Evolutionary conservation across 2,797 vertebrate genomes (phyloP).

Genomic region (Coregonus ussuriensis): DNA sequence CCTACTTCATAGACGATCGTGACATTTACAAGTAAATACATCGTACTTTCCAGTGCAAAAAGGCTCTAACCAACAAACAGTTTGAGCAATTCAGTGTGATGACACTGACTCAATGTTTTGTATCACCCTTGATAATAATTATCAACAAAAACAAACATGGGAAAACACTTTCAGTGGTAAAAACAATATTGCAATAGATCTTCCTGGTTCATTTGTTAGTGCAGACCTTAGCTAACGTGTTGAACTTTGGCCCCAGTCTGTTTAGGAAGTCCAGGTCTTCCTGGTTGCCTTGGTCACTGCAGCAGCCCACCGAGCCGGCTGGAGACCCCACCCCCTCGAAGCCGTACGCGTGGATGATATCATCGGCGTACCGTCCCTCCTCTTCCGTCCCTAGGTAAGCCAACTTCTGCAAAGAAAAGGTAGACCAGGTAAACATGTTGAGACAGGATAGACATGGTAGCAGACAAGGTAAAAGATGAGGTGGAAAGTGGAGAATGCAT

Average conservation of each 20-base stretch:
- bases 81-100: background rate
- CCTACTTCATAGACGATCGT: too few species aligned
- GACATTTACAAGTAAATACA: background rate
- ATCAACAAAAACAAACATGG: background rate
- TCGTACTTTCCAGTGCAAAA: slow-evolving; percentile 64
- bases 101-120: slow-evolving; percentile 8
- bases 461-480: slow-evolving; percentile 82
- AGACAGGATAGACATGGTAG: slow-evolving; percentile 32
- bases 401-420: slow-evolving; percentile 77
- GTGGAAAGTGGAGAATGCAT: slow-evolving; percentile 38
- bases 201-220: slow-evolving; percentile 70
- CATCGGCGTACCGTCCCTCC: slow-evolving; percentile 79
- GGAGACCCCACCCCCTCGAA: slow-evolving; percentile 86
- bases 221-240: slow-evolving; percentile 83
- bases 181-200: too few species aligned
- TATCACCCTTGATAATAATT: too few species aligned
- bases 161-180: background rate
- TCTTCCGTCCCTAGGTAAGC: slow-evolving; percentile 73
- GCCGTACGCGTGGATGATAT: slow-evolving; percentile 80
- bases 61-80: slow-evolving; percentile 35
- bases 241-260: slow-evolving; percentile 90
- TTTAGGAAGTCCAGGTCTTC: slow-evolving; percentile 86
- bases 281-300: slow-evolving; percentile 81
- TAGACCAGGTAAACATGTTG: background rate
- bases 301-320: slow-evolving; percentile 89